Conservation (phyloP, 2,888 invertebrate species). For the Scaptomyza polygonia region DNA sequence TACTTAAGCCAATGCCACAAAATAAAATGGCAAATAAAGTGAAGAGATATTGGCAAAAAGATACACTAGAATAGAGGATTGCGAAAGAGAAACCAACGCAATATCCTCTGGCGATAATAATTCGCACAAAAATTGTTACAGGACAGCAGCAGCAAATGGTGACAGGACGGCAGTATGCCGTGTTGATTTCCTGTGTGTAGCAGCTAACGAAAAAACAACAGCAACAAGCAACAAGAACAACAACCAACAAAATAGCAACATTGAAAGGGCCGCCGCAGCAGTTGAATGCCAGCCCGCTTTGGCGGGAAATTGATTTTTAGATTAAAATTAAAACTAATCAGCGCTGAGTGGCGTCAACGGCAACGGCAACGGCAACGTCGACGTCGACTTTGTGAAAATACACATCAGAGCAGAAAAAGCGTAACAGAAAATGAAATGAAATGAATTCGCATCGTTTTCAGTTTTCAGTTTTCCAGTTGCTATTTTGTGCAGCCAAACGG, state of each 20-base stretch:
- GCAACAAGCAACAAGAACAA: not conserved
- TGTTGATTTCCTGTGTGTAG: slow-evolving; percentile 78
- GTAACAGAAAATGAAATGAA: slow-evolving; percentile 76
- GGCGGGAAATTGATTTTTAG: slow-evolving; percentile 82
- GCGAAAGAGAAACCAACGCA: slow-evolving; percentile 40
- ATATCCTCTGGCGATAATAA: slow-evolving; percentile 76
- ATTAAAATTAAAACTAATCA: slow-evolving; percentile 83
- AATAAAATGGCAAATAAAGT: slow-evolving; percentile 58
- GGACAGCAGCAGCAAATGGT: slow-evolving; percentile 46
- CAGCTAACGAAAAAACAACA: slow-evolving; percentile 56
- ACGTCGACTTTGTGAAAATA: slow-evolving; percentile 62
- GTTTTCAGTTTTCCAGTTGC: slow-evolving; percentile 42
- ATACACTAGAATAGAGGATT: not conserved
- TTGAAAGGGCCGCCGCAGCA: slow-evolving; percentile 33
- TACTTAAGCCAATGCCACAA: slow-evolving; percentile 68
- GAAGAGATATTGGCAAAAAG: slow-evolving; percentile 38
- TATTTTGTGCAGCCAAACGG: slow-evolving; percentile 72
- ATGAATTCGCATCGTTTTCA: slow-evolving; percentile 64
- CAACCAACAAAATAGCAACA: slow-evolving; percentile 25
- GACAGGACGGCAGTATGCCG: slow-evolving; percentile 64
- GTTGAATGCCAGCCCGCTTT: slow-evolving; percentile 1
- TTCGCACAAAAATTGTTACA: slow-evolving; percentile 69
- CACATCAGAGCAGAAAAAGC: slow-evolving; percentile 76
- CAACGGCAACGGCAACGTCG: no score
- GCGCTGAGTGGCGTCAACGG: slow-evolving; percentile 79